These are phyloP conservation scores for Apoda limacodes DNA, from an alignment of 2,888 invertebrate genomes.

Conservation along the genomic window DNA sequence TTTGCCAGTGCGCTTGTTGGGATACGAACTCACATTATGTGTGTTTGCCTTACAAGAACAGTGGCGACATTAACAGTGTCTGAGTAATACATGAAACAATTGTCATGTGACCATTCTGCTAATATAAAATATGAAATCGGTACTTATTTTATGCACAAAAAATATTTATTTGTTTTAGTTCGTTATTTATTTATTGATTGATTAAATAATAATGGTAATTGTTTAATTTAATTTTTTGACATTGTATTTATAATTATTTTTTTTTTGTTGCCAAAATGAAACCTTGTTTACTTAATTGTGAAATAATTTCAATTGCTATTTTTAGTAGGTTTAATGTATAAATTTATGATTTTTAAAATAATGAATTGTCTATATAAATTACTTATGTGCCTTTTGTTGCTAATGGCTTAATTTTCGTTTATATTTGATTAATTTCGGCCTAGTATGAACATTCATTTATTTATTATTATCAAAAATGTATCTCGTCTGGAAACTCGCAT, in stretches of 20 bases:
- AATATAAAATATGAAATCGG: constrained; percentile 36
- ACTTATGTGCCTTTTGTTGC: too few species aligned
- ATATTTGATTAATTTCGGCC: constrained; percentile 20
- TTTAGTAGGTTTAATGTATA: too few species aligned
- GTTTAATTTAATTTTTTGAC: constrained; percentile 45
- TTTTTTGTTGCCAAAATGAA: constrained; percentile 26
- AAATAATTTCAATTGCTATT: constrained; percentile 21
- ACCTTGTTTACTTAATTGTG: constrained; percentile 53
- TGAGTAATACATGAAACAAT: background rate
- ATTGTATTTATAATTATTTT: constrained; percentile 43
- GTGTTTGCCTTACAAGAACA: too few species aligned
- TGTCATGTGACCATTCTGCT: constrained; percentile 3
- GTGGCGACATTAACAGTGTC: too few species aligned
- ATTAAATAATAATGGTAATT: constrained; percentile 3
- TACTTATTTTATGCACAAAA: constrained; percentile 62
- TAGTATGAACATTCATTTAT: constrained; percentile 21
- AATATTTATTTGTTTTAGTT: constrained; percentile 23
- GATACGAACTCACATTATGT: too few species aligned
- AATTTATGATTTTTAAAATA: too few species aligned
- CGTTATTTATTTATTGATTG: constrained; percentile 32
- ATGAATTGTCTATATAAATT: too few species aligned
- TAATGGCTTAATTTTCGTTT: constrained; percentile 19
- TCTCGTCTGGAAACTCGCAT: constrained; percentile 49
- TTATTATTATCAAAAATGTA: constrained; percentile 25
- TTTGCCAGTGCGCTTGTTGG: too few species aligned